Evolutionary conservation across 2,888 invertebrate genomes (phyloP), one percentile per base, ranked within the genome.

Genomic region (Platerodrilus igneus): DNA sequence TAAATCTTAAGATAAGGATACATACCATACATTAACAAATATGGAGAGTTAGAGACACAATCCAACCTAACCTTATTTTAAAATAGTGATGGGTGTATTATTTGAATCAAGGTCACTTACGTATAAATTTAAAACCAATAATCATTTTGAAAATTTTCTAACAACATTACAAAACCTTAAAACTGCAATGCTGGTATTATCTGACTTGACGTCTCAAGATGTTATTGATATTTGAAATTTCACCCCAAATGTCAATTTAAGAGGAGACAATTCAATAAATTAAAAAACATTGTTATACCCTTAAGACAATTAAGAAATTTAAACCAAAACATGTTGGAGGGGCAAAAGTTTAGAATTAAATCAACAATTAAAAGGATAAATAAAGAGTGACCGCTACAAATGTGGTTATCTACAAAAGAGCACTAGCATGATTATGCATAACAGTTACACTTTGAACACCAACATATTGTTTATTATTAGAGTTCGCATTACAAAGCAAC

Each of bases 41-140:
- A 60, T 63, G 61, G 64, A 61, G 60, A 59, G 57, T 59, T 58
- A 56, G 54, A 56, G 56, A 31, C 31, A 45, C 48, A 45, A 52
- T 53, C 52, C 57, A 63, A 64, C 63, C 63, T 65, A 66, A 65
- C 66, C 65, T 64, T 62, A 64, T 63, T 64, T 60, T 48, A 59
- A 62, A 59, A 59, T 63, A 64, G 63, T 63, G 63, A 66, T 65
- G 64, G 66, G 63, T 64, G 65, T 63, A 64, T 63, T 63, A 62
- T 64, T 63, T 63, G 59, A 63, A 59, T 63, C 66, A 66, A 65
- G 66, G 66, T 66, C 66, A 64, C 58, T 59, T 58, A 52, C 56
- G 59, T 56, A 57, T 37, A 27, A 38, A 49, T 47, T 45, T 52
- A 45, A 5, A 6, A 5, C 10, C 9, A 28, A 9, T 22, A 6